Evolutionary conservation across 2,888 invertebrate species (phyloP), one percentile per base, ranked within the genome.

Genomic region (Dicranocentrus wangi): DNA sequence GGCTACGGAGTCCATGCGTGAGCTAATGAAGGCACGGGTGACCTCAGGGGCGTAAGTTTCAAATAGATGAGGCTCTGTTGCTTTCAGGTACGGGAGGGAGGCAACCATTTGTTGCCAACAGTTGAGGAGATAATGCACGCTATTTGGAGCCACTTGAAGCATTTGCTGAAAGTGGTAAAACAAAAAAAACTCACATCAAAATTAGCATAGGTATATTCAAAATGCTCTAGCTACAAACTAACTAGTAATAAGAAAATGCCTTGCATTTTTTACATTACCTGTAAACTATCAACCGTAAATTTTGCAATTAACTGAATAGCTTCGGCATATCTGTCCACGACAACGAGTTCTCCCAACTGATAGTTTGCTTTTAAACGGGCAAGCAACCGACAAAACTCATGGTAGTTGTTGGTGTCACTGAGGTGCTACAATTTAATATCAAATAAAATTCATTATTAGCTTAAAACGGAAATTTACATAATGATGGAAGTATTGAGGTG

Each of bases 21-120:
- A 97, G 15, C 94, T 95, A 79, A 99, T 95, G 88, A 98, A 99
- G 0, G 98, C 98, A 85, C 95, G 95, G 27, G 97, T 95, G 70
- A 98, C 97, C 88, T 98, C 97, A 0, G 99, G 99, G 13, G 98
- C 97, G 89, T 97, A 99, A 0, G 95, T 96, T 89, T 98, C 97
- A 84, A 99, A 90, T 75, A 97, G 90, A 89, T 99, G 99, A 0
- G 98, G 98, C 88, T 99, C 98, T 0, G 95, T 93, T 0, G 97
- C 96, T 89, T 98, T 98, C 23, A 99, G 97, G 89, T 99, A 99
- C 0, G 99, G 98, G 72, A 99, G 97, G 0, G 98, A 98, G 0
- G 98, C 97, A 5, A 99, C 98, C 98, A 99, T 97, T 68, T 98
- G 92, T 89, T 99, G 99, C 99, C 99, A 99, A 58, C 99, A 91